A percentile compares a stretch with the other conserved stretches of the same genome.
Conservation (phyloP, 2,888 invertebrate species). For the Strigamia transsilvanica region DNA sequence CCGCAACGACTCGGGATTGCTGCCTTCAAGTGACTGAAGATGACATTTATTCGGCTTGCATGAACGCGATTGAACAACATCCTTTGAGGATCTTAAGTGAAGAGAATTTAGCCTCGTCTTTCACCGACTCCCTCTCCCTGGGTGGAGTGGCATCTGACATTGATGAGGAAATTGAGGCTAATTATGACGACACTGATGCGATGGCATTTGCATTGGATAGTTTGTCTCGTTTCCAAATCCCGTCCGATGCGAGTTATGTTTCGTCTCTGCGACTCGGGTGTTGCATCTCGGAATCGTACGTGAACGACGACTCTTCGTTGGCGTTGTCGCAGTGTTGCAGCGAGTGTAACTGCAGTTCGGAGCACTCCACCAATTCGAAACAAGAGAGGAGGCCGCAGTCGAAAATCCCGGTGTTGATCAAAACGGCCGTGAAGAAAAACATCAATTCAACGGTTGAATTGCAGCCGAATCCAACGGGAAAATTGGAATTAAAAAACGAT, state of each 20-base stretch:
- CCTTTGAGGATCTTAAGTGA: slow-evolving; percentile 87
- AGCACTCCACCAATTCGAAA: neutral
- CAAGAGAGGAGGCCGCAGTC: neutral
- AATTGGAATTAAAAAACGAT: slow-evolving; percentile 16
- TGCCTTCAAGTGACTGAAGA: slow-evolving; percentile 80
- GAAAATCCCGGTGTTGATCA: neutral
- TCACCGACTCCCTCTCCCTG: slow-evolving; percentile 71
- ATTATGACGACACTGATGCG: slow-evolving; percentile 12
- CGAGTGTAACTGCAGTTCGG: neutral
- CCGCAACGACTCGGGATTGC: slow-evolving; percentile 78
- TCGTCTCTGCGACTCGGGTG: neutral
- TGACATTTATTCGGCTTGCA: slow-evolving; percentile 81
- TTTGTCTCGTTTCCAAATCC: neutral
- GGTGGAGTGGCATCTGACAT: slow-evolving; percentile 51
- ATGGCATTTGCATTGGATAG: neutral
- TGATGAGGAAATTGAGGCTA: neutral
- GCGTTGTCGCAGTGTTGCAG: neutral
- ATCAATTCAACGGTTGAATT: neutral
- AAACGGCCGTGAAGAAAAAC: neutral
- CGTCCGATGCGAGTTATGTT: neutral
- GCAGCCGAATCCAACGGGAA: neutral
- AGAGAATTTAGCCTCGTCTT: slow-evolving; percentile 90
- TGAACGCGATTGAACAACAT: slow-evolving; percentile 80
- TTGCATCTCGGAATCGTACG: neutral
- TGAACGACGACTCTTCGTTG: neutral